These are phyloP conservation scores for Hyposoter dolosus DNA, from an alignment of 2,888 invertebrate genomes.

Conservation along the genomic window DNA sequence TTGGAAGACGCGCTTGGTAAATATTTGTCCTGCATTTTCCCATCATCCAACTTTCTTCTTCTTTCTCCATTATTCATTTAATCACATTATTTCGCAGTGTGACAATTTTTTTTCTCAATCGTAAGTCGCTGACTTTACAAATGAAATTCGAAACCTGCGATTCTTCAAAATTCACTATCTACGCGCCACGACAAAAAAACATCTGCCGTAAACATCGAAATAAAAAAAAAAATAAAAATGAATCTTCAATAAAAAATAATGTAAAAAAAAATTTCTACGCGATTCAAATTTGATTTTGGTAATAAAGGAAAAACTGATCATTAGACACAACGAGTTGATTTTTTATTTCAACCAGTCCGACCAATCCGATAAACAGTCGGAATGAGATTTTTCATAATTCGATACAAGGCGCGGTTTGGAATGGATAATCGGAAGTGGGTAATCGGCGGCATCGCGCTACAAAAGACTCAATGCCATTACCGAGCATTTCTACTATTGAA, in stretches of 20 bases:
- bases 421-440: constrained; percentile 47
- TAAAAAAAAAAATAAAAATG: background rate
- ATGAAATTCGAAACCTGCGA: background rate
- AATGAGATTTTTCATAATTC: background rate
- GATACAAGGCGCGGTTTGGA: background rate
- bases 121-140: background rate
- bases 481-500: constrained; percentile 36
- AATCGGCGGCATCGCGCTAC: constrained; percentile 30
- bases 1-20: constrained; percentile 23
- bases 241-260: background rate
- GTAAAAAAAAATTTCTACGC: background rate
- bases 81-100: background rate
- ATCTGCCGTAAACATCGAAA: background rate
- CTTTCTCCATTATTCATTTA: constrained; percentile 1
- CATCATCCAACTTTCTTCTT: background rate
- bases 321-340: background rate
- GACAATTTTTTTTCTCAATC: background rate
- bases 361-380: background rate
- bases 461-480: constrained; percentile 48
- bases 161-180: background rate
- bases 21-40: constrained; percentile 21
- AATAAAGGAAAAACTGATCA: background rate
- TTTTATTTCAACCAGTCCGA: too few species aligned
- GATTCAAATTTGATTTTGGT: background rate
- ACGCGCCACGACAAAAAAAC: background rate